phyloP scores from a whole-genome alignment of 1,140 invertebrate species.

The Stegodyphus mimosarum region DNA sequence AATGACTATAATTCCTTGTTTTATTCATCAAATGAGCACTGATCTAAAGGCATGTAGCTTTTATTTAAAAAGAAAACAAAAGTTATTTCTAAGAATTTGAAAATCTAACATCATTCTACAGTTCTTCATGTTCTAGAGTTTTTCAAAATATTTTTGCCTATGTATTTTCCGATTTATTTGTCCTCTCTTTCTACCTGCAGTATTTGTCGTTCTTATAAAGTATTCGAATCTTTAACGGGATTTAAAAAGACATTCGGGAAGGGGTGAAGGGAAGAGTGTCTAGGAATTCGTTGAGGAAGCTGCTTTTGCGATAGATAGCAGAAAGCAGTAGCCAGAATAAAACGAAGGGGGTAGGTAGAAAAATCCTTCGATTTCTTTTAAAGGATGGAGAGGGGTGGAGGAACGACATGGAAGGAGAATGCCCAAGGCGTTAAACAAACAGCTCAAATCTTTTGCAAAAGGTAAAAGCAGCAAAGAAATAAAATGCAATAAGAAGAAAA shows the following conservation, averaged over 20 bases:
- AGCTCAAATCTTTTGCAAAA: constrained; percentile 50
- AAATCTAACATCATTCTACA: too few relatives aligned
- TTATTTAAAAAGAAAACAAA: too few relatives aligned
- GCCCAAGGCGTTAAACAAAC: constrained; percentile 55
- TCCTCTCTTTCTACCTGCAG: constrained; percentile 1
- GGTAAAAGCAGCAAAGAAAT: constrained; percentile 27
- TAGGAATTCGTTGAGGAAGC: constrained; percentile 18
- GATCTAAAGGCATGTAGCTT: too few relatives aligned
- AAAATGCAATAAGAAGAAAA: neutral
- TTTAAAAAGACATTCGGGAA: neutral
- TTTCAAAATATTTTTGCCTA: neutral
- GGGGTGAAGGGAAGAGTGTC: neutral
- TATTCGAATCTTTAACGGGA: constrained; percentile 45
- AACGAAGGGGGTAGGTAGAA: neutral
- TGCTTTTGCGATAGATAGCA: constrained; percentile 42
- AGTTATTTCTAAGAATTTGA: too few relatives aligned
- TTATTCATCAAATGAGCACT: too few relatives aligned
- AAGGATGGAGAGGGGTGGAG: too few relatives aligned
- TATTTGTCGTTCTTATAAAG: constrained; percentile 50
- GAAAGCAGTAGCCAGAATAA: constrained; percentile 19
- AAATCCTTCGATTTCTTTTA: too few relatives aligned
- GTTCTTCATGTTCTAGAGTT: too few relatives aligned
- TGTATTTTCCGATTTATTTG: constrained; percentile 27
- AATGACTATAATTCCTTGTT: too few relatives aligned
- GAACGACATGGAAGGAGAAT: neutral